Percentiles rank a stretch among this genome's conserved stretches.
These are phyloP conservation scores for Mesocricetus auratus DNA, from an alignment of 2,113 vertebrate genomes.

Conservation along the genomic window DNA sequence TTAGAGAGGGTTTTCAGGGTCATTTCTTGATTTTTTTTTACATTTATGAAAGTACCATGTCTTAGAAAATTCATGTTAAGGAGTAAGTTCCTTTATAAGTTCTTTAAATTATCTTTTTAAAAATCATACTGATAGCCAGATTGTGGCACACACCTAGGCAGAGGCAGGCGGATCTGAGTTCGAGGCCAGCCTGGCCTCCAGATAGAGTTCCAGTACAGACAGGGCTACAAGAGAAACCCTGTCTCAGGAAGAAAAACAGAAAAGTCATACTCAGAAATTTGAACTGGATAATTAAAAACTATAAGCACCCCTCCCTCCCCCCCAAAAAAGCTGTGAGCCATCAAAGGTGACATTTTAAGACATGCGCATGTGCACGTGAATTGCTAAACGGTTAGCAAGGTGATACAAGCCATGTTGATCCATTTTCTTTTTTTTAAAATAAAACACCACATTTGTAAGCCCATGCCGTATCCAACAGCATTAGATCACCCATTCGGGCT, in stretches of 20 bases:
- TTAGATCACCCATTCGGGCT: background rate
- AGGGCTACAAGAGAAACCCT: background rate
- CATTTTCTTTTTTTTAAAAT: background rate
- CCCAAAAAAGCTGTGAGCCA: background rate
- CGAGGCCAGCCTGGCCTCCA: background rate
- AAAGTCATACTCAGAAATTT: background rate
- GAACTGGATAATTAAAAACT: background rate
- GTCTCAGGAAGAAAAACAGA: background rate
- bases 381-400: slow-evolving; percentile 14
- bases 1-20: slow-evolving; percentile 48
- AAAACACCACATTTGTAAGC: background rate
- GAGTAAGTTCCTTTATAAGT: slow-evolving; percentile 26
- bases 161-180: background rate
- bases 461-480: background rate
- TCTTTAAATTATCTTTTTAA: background rate
- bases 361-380: slow-evolving; percentile 39
- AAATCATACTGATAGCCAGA: background rate
- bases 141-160: background rate
- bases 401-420: background rate
- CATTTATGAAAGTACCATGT: background rate
- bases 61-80: slow-evolving; percentile 37
- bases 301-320: background rate
- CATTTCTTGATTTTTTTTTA: slow-evolving; percentile 16
- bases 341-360: slow-evolving; percentile 25
- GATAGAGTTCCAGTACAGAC: background rate